A percentile compares a stretch with the other conserved stretches of the same genome.
Conservation (phyloP, 2,113 vertebrate genomes). For the Chinchilla lanigera region DNA sequence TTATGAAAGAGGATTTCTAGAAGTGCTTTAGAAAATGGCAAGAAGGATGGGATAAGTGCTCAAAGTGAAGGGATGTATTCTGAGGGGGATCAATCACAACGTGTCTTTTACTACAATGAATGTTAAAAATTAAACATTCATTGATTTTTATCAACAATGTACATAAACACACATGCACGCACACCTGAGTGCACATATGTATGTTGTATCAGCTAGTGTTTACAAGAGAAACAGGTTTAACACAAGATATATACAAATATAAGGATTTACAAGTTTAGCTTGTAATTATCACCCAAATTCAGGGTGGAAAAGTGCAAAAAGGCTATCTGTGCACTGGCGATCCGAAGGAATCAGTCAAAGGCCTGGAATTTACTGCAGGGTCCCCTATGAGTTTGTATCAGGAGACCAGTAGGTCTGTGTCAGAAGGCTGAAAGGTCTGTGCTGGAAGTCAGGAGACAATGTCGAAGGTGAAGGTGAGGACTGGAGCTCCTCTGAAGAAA, state of each 20-base stretch:
- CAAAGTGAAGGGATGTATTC: background rate
- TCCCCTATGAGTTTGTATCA: background rate
- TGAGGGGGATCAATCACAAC: background rate
- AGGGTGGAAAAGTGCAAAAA: background rate
- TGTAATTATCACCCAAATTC: background rate
- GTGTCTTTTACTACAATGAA: background rate
- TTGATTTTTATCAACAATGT: background rate
- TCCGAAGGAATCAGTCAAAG: background rate
- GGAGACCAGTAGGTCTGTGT: background rate
- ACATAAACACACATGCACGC: no score
- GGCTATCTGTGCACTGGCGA: background rate
- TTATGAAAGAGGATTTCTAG: background rate
- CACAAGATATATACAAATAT: background rate
- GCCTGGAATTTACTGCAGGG: background rate
- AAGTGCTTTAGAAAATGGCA: background rate
- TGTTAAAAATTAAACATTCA: background rate
- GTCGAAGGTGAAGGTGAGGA: background rate
- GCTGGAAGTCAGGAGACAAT: background rate
- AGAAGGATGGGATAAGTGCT: background rate
- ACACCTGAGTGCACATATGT: no score
- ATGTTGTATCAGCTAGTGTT: background rate
- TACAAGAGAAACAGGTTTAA: background rate
- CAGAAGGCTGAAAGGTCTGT: background rate
- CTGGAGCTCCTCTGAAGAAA: background rate
- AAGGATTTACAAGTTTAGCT: background rate